Evolutionary conservation across 1,140 invertebrate genomes (phyloP).

Genomic region (Platyscapa corneri): DNA sequence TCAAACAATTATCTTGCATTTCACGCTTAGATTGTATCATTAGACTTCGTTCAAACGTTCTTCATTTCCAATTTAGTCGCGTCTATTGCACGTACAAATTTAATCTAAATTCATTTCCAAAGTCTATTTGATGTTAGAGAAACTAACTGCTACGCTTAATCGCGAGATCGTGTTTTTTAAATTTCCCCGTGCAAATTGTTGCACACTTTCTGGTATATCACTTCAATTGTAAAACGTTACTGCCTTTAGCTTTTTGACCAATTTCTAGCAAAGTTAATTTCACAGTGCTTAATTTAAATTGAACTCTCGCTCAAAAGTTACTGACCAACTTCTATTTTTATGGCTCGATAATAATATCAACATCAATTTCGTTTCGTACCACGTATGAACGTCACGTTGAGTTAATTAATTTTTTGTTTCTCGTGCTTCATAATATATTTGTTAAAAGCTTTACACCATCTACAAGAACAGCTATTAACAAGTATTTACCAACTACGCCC

Average conservation of each 20-base stretch:
- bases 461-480: conserved; percentile 40
- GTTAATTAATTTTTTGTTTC: not conserved
- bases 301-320: not conserved
- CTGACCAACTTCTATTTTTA: not conserved
- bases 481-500: conserved; percentile 42
- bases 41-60: not conserved
- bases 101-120: not conserved
- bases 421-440: conserved; percentile 12
- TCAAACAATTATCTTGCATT: conserved; percentile 20
- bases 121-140: not conserved
- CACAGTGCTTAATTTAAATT: not conserved
- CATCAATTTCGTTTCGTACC: too few relatives aligned
- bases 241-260: too few relatives aligned
- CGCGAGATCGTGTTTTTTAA: too few relatives aligned
- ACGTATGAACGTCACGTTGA: not conserved
- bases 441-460: conserved; percentile 39
- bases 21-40: not conserved
- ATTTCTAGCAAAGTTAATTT: too few relatives aligned
- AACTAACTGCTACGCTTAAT: too few relatives aligned
- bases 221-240: too few relatives aligned
- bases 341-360: too few relatives aligned
- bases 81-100: not conserved
- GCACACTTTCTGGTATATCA: too few relatives aligned
- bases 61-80: not conserved
- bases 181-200: too few relatives aligned